Conservation (phyloP, 2,113 vertebrate genomes). For the Chloropsis hardwickii region DNA sequence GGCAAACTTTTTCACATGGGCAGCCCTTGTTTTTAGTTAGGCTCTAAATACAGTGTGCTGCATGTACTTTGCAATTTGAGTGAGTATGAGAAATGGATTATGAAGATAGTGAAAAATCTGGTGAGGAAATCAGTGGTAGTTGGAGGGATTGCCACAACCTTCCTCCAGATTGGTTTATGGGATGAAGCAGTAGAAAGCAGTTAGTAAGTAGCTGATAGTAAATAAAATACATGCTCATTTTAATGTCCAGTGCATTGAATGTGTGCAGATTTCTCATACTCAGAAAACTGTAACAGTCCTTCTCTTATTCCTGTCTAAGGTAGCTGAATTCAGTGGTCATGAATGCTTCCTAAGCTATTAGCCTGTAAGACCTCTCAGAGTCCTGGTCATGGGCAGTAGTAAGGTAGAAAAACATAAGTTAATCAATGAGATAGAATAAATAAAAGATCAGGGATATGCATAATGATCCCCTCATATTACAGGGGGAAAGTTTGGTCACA, state of each 20-base stretch:
- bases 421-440: not conserved
- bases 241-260: not conserved
- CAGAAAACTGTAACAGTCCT: not conserved
- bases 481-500: not conserved
- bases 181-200: not conserved
- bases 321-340: not conserved
- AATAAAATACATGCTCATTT: not conserved
- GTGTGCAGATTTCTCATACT: not conserved
- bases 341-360: fast-evolving
- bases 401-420: not conserved
- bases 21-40: not conserved
- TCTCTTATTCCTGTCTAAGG: not conserved
- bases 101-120: not conserved
- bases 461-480: not conserved
- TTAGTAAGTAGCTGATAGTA: not conserved
- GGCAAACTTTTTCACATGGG: not conserved
- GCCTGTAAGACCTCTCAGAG: not conserved
- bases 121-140: not conserved
- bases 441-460: not conserved
- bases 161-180: not conserved
- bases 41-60: not conserved
- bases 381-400: not conserved
- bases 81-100: not conserved
- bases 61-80: not conserved
- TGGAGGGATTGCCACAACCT: not conserved